Conservation (phyloP, 2,888 invertebrate species). For the Andrena bucephala region DNA sequence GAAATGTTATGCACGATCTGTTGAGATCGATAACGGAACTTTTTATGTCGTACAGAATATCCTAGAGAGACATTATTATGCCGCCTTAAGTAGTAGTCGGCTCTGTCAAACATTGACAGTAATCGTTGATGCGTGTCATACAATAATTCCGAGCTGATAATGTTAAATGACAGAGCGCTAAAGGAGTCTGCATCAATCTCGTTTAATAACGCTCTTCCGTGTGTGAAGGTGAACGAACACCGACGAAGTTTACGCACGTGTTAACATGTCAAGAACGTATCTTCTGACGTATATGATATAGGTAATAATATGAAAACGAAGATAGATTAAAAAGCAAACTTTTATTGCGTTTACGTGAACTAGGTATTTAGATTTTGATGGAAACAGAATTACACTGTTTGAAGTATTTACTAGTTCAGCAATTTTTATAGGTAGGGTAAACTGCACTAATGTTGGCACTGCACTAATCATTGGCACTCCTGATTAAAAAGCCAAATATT, state of each 20-base stretch:
- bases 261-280: background rate
- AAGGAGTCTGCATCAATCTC: constrained; percentile 25
- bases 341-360: no score
- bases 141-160: constrained; percentile 48
- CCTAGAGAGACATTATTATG: constrained; percentile 35
- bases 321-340: no score
- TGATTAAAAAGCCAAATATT: no score
- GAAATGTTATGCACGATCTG: constrained; percentile 18
- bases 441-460: no score
- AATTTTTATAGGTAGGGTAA: no score
- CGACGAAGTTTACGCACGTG: background rate
- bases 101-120: constrained; percentile 54
- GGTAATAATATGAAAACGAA: background rate
- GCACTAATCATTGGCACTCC: no score
- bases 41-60: constrained; percentile 2
- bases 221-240: background rate
- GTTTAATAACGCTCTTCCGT: background rate
- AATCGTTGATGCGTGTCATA: constrained; percentile 53
- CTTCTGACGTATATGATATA: background rate
- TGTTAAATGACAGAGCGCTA: constrained; percentile 37
- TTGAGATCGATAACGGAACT: constrained; percentile 25
- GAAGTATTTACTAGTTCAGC: no score
- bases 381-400: no score
- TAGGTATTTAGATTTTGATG: no score
- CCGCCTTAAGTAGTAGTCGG: constrained; percentile 50